A percentile compares a stretch with the other conserved stretches of the same genome.
Evolutionary conservation across 2,888 invertebrate species (phyloP).

Genomic region (Marronus borbonicus): DNA sequence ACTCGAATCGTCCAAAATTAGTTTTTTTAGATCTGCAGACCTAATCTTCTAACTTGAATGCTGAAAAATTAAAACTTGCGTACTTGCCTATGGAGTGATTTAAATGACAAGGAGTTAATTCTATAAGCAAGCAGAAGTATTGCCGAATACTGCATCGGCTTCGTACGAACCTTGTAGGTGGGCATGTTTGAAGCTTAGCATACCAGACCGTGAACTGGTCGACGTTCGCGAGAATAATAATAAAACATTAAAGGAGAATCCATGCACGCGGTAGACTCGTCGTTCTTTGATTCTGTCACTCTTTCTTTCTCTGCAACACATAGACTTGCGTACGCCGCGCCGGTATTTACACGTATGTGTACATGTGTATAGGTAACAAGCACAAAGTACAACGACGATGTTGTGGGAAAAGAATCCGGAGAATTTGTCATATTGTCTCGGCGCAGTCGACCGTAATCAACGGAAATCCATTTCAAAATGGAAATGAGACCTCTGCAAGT

Average conservation of each 20-base stretch:
- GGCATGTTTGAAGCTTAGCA: not conserved
- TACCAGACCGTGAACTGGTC: conserved; percentile 9
- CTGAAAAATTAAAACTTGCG: too few species aligned
- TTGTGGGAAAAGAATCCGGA: conserved; percentile 35
- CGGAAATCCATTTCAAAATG: conserved; percentile 39
- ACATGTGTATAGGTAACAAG: not conserved
- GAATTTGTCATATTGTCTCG: conserved; percentile 38
- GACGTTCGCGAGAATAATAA: conserved; percentile 23
- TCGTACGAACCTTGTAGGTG: too few species aligned
- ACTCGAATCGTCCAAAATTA: too few species aligned
- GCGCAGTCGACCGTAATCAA: conserved; percentile 15
- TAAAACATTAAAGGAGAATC: conserved; percentile 24
- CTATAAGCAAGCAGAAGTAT: too few species aligned
- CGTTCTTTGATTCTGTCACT: not conserved
- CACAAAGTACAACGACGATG: not conserved
- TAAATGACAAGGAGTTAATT: too few species aligned
- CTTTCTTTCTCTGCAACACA: too few species aligned
- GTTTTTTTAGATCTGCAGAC: too few species aligned
- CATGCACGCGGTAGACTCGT: conserved; percentile 2
- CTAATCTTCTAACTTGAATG: too few species aligned
- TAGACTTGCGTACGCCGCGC: not conserved
- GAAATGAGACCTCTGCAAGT: conserved; percentile 13
- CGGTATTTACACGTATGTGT: not conserved
- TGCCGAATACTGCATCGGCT: too few species aligned
- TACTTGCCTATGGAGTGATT: too few species aligned